These are phyloP conservation scores for Henicopernis longicauda DNA, from an alignment of 2,113 vertebrate species.

Conservation along the genomic window DNA sequence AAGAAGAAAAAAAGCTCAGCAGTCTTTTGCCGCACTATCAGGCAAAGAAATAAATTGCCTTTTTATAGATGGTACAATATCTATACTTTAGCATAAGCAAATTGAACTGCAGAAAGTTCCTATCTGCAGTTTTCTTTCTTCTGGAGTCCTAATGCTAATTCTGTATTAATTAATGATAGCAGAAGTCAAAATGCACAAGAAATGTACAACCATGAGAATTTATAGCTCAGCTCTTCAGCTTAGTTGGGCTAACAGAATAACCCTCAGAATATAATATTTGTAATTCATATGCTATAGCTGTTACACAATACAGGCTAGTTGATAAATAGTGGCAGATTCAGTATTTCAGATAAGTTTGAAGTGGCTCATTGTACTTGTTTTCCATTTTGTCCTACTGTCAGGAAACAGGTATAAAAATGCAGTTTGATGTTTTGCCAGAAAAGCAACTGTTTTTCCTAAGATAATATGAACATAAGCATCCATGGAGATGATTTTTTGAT, in stretches of 20 bases:
- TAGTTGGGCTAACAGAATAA: background rate
- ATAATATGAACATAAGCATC: background rate
- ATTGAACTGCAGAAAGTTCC: background rate
- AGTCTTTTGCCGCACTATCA: background rate
- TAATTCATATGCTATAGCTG: background rate
- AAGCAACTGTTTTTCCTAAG: slow-evolving; percentile 31
- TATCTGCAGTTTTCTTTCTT: background rate
- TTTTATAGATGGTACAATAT: background rate
- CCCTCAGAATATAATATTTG: background rate
- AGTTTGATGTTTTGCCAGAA: background rate
- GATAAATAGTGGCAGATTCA: background rate
- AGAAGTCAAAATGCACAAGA: background rate
- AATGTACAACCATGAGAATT: background rate
- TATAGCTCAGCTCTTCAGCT: background rate
- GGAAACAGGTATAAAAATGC: background rate
- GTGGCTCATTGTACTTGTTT: background rate
- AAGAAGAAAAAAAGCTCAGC: background rate
- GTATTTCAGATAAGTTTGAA: background rate
- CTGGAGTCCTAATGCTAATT: background rate
- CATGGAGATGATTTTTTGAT: slow-evolving; percentile 49
- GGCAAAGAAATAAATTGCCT: background rate
- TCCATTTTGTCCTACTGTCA: background rate
- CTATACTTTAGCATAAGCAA: background rate
- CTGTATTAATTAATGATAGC: background rate
- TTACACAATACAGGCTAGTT: background rate